phyloP scores from a whole-genome alignment of 2,888 invertebrate species.

The Unio delphinus region DNA sequence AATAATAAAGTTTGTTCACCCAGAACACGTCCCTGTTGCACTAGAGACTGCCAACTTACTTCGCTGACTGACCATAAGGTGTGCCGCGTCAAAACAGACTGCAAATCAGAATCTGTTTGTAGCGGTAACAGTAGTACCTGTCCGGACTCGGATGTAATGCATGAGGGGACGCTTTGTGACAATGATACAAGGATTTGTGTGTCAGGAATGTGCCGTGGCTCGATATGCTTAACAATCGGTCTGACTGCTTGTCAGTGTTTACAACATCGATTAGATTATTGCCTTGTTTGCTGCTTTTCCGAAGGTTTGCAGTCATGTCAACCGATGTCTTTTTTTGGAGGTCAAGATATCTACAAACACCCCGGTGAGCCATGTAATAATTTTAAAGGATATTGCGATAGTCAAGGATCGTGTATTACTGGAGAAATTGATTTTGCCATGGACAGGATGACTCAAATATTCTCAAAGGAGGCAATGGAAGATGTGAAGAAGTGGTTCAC shows the following conservation, averaged over 20 bases:
- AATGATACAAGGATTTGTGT: conserved; percentile 38
- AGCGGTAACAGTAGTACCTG: conserved; percentile 41
- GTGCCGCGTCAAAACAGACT: conserved; percentile 43
- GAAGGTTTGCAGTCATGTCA: conserved; percentile 23
- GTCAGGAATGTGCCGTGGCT: conserved; percentile 38
- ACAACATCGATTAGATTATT: conserved; percentile 11
- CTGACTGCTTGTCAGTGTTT: conserved; percentile 38
- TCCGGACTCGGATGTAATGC: conserved; percentile 22
- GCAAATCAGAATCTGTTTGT: conserved; percentile 37
- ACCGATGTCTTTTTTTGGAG: conserved; percentile 5
- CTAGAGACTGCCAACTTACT: conserved; percentile 32
- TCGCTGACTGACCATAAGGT: conserved; percentile 7
- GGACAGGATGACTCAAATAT: conserved; percentile 27
- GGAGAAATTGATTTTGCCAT: conserved; percentile 22
- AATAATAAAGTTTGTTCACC: conserved; percentile 48
- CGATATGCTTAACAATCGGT: conserved; percentile 37
- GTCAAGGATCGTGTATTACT: conserved; percentile 25
- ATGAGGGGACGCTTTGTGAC: conserved; percentile 41
- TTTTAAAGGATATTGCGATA: conserved; percentile 35
- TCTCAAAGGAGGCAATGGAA: conserved; percentile 21
- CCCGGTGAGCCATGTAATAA: conserved; percentile 40
- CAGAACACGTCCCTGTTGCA: conserved; percentile 40
- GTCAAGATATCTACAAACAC: conserved; percentile 5
- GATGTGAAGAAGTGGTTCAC: conserved; percentile 34
- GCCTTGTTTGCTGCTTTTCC: conserved; percentile 45